A percentile compares a stretch with the other conserved stretches of the same genome.
These are phyloP conservation scores for Euwallacea fornicatus DNA, from an alignment of 1,140 invertebrate genomes.

Conservation along the genomic window DNA sequence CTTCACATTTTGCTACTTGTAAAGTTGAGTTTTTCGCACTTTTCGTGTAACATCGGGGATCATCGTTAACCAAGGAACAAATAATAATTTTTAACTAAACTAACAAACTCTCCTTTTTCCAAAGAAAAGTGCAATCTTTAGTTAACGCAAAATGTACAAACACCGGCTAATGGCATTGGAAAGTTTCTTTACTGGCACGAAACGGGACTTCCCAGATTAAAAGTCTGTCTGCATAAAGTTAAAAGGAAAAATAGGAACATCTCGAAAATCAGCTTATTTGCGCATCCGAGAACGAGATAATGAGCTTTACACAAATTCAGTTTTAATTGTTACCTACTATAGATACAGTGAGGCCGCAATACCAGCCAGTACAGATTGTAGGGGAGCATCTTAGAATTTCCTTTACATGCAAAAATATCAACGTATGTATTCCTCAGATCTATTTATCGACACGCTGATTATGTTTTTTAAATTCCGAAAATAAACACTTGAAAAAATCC, in stretches of 20 bases:
- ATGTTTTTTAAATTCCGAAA: background rate
- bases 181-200: background rate
- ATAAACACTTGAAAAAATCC: background rate
- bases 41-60: too few species aligned
- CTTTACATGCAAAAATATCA: background rate
- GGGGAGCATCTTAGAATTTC: background rate
- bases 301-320: slow-evolving; percentile 16
- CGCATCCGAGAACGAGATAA: slow-evolving; percentile 12
- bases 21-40: too few species aligned
- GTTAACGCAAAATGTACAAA: too few species aligned
- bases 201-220: slow-evolving; percentile 10
- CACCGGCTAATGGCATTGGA: background rate
- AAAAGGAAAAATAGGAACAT: slow-evolving; percentile 10
- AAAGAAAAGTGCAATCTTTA: too few species aligned
- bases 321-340: slow-evolving; percentile 12
- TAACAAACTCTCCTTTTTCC: too few species aligned
- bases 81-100: too few species aligned
- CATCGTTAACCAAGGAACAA: too few species aligned
- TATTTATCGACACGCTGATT: background rate
- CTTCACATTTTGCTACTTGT: too few species aligned
- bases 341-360: background rate
- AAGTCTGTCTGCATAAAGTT: background rate
- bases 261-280: slow-evolving; percentile 14
- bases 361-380: background rate
- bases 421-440: background rate